A percentile compares a stretch with the other conserved stretches of the same genome.
Evolutionary conservation across 1,140 invertebrate species (phyloP).

Genomic region (Cyrtorhinus lividipennis): DNA sequence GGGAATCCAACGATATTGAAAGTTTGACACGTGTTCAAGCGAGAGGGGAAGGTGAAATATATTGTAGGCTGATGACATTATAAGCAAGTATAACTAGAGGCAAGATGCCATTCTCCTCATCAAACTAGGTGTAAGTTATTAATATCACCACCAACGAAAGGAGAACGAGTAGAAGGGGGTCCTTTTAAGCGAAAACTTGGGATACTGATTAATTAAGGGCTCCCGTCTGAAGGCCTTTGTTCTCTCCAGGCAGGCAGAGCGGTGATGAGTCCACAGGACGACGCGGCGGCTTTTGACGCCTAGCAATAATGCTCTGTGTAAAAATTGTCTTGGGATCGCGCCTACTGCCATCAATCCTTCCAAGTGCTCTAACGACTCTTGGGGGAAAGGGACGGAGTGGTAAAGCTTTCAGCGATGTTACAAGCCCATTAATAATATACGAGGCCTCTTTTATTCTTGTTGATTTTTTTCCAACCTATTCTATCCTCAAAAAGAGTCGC

Average conservation of each 20-base stretch:
- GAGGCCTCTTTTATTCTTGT: not conserved
- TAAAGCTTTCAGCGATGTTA: not conserved
- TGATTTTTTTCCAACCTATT: not conserved
- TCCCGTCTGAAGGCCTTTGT: not conserved
- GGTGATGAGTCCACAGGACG: not conserved
- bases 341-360: not conserved
- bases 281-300: not conserved
- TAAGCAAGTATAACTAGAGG: not conserved
- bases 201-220: conserved; percentile 4
- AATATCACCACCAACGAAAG: not conserved
- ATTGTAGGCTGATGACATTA: not conserved
- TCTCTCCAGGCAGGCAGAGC: not conserved
- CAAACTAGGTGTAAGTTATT: conserved; percentile 10
- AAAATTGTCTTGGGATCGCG: conserved; percentile 6
- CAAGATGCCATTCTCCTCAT: not conserved
- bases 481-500: too few species aligned
- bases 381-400: not conserved
- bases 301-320: not conserved
- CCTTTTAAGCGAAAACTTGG: not conserved
- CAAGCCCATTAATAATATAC: not conserved
- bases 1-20: too few species aligned
- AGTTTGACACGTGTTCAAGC: not conserved
- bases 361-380: not conserved
- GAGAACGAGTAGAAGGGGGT: not conserved
- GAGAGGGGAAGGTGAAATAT: not conserved